Evolutionary conservation across 2,797 vertebrate species (phyloP).

Genomic region (Morus bassanus): DNA sequence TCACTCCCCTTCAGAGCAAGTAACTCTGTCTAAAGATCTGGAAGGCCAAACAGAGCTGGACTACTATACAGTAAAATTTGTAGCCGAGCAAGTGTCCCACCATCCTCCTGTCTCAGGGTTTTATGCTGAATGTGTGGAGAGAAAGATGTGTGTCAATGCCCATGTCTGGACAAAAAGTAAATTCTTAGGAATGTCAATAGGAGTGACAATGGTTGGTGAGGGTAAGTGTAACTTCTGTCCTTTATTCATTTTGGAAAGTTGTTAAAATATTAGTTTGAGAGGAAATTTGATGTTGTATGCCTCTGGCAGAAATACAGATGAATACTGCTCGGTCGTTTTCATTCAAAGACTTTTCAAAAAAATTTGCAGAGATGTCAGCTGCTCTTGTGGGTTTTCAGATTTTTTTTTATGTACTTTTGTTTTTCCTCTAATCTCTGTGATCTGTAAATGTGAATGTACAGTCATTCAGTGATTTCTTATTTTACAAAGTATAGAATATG

Average conservation of each 20-base stretch:
- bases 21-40: constrained; percentile 7
- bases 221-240: constrained; percentile 75
- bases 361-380: not conserved
- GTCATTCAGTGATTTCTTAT: not conserved
- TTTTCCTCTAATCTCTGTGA: not conserved
- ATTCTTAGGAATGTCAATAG: constrained; percentile 99
- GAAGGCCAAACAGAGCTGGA: constrained; percentile 66
- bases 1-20: constrained; percentile 41
- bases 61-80: constrained; percentile 87
- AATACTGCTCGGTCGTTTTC: not conserved
- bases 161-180: constrained; percentile 99
- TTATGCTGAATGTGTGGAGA: constrained; percentile 94
- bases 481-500: not conserved
- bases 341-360: not conserved
- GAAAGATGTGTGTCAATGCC: constrained; percentile 92
- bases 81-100: constrained; percentile 97
- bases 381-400: not conserved
- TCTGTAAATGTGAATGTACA: not conserved
- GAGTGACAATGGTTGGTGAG: constrained; percentile 96
- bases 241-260: not conserved
- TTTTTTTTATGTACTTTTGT: not conserved
- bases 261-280: not conserved
- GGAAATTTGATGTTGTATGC: not conserved
- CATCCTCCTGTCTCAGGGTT: constrained; percentile 98
- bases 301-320: not conserved